Evolutionary conservation across 1,140 invertebrate genomes (phyloP), one percentile per base, ranked within the genome.

Genomic region (Stenopsyche tienmushanensis): DNA sequence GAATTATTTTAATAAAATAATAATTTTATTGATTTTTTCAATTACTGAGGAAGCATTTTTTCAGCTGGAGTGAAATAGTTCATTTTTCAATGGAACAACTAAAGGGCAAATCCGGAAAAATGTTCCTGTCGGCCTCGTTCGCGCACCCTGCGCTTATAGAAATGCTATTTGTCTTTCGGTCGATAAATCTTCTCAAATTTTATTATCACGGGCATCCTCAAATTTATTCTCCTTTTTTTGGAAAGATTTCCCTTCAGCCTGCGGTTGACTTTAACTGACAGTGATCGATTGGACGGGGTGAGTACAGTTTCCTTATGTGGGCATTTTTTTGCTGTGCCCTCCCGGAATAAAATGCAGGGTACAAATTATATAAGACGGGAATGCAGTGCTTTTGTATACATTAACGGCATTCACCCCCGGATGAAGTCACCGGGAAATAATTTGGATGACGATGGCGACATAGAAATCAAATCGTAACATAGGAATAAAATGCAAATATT

Each of bases 181-280:
- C 57, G 57, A 60, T 60, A 60, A 60, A 60, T 60, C 57, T 60
- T 60, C 42, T 47, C 57, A 60, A 60, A 60, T 60, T 60, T 60
- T 60, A 60, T 60, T 60, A 60, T 60, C 57, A 34, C 57, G 42
- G 57, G 44, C 44, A 60, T 60, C 57, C 57, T 60, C 42, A 60
- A 60, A 60, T 60, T 60, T 60, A 60, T 60, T 60, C 57, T 20
- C 24, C 7, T 25, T 18, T 60, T 60, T 60, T 60, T 20, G 24
- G 42, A 20, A 42, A 57, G 54, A 57, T 57, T 57, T 57, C 17
- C 39, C 54, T 39, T 34, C 54, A 17, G 39, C 39, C 8, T 23
- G 34, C 34, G 54, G 54, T 57, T 57, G 54, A 57, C 54, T 57
- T 57, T 57, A 57, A 57, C 54, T 57, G 54, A 57, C 54, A 21